Percentiles rank a stretch among this genome's conserved stretches.
phyloP scores from a whole-genome alignment of 2,113 vertebrate species.

The Hemiscyllium ocellatum region DNA sequence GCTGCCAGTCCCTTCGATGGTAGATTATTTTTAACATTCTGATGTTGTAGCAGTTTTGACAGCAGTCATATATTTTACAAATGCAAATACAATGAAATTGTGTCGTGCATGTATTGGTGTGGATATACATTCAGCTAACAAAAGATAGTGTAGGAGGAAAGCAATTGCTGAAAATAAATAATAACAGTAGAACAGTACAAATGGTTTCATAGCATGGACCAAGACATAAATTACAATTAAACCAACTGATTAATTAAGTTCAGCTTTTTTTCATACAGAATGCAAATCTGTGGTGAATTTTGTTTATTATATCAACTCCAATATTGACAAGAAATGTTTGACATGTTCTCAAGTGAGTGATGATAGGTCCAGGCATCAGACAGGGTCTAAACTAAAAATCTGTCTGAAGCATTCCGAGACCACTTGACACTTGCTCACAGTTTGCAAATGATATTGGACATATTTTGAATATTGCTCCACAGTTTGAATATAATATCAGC shows the following conservation, averaged over 20 bases:
- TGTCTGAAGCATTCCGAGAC: neutral
- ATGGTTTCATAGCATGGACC: neutral
- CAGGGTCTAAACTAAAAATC: neutral
- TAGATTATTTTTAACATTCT: neutral
- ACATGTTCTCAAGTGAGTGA: neutral
- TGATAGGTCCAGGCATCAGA: neutral
- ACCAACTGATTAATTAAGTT: neutral
- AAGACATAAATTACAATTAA: neutral
- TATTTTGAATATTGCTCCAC: neutral
- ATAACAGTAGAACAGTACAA: neutral
- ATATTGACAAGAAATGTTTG: neutral
- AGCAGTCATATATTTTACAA: neutral
- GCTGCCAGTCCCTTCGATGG: neutral
- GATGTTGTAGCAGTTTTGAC: neutral
- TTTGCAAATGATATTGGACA: neutral
- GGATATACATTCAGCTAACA: neutral
- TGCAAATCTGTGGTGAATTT: neutral
- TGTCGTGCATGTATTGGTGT: neutral
- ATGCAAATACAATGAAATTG: neutral
- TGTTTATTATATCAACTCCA: neutral
- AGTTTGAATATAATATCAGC: neutral
- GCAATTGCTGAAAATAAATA: neutral
- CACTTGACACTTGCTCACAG: neutral
- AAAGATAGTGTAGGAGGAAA: neutral
- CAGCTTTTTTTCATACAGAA: neutral